Percentiles rank a stretch among this genome's conserved stretches.
Conservation (phyloP, 2,888 invertebrate genomes). For the Electrophaes corylata region DNA sequence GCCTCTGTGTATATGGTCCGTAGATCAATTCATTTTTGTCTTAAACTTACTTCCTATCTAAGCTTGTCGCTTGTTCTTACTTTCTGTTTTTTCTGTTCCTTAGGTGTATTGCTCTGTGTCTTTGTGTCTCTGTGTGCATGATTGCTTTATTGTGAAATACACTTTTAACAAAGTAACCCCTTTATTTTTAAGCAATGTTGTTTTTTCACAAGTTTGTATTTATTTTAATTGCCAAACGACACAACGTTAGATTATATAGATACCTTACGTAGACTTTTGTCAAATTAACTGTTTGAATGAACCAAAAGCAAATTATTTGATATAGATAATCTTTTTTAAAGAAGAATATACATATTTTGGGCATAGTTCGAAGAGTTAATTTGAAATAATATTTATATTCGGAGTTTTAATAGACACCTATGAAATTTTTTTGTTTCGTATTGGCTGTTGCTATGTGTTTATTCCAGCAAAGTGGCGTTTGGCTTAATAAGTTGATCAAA, state of each 20-base stretch:
- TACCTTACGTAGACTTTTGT: no score
- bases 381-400: no score
- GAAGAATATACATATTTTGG: no score
- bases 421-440: slow-evolving; percentile 1
- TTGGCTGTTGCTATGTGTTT: slow-evolving; percentile 9
- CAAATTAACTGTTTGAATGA: no score
- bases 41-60: slow-evolving; percentile 48
- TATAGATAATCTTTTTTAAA: no score
- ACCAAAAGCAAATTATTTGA: no score
- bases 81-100: slow-evolving; percentile 56
- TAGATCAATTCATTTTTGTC: slow-evolving; percentile 33
- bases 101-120: slow-evolving; percentile 76
- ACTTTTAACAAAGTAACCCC: slow-evolving; percentile 53
- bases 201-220: neutral
- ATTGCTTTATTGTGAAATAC: slow-evolving; percentile 44
- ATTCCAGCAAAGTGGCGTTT: neutral
- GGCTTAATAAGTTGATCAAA: no score
- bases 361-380: no score
- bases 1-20: slow-evolving; percentile 20
- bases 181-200: slow-evolving; percentile 13
- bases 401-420: no score
- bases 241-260: neutral
- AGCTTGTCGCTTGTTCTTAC: slow-evolving; percentile 63
- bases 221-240: slow-evolving; percentile 7
- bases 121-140: slow-evolving; percentile 52